Evolutionary conservation across 2,888 invertebrate species (phyloP), one percentile per base, ranked within the genome.

Genomic region (Linyphia triangularis): DNA sequence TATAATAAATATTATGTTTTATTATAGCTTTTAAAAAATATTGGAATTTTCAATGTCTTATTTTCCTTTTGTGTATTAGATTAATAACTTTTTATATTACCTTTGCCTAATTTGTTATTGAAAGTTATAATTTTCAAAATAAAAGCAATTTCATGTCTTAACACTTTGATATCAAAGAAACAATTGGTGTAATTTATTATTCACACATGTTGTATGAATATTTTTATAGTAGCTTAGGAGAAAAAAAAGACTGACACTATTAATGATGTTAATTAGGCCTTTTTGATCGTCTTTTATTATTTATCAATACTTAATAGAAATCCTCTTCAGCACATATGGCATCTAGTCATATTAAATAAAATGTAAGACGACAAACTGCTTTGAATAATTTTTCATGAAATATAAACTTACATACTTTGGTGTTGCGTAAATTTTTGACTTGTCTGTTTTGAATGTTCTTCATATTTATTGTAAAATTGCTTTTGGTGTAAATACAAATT

Each of bases 391-490:
- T 79, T 79, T 79, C 75, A 81, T 86, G 13, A 79, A 73, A 77
- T 81, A 78, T 86, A 77, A 88, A 88, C 61, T 82, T 75, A 73
- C 73, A 28, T 82, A 81, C 75, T 83, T 83, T 70, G 61, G 37
- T 83, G 82, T 88, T 69, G 69, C 79, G 61, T 77, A 77, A 88
- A 83, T 30, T 83, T 83, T 83, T 70, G 77, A 88, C 81, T 88
- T 82, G 88, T 88, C 82, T 88, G 88, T 88, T 83, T 83, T 88
- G 61, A 77, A 57, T 88, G 77, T 88, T 82, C 70, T 82, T 77
- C 88, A 75, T 88, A 88, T 88, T 88, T 88, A 88, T 88, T 88
- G 88, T 88, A 88, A 83, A 70, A 77, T 82, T 88, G 88, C 88
- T 88, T 88, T 88, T 83, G 82, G 82, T 88, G 88, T 88, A 88